phyloP scores from a whole-genome alignment of 2,113 vertebrate species.

The Rhinolophus sinicus region DNA sequence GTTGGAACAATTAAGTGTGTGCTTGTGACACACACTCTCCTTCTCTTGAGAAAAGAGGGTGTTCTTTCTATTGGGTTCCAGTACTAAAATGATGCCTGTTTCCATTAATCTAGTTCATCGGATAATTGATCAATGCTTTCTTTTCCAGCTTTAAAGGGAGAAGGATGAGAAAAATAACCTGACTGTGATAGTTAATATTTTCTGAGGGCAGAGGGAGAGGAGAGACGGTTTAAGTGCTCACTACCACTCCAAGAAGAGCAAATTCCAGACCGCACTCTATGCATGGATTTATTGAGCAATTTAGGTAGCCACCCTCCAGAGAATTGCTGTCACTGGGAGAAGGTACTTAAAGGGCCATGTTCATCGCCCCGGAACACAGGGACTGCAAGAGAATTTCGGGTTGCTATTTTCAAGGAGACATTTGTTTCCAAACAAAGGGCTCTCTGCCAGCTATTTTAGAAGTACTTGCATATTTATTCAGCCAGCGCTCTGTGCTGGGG shows the following conservation, averaged over 20 bases:
- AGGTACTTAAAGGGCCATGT: conserved; percentile 43
- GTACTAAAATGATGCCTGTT: neutral
- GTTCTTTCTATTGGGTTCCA: neutral
- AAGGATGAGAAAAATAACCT: neutral
- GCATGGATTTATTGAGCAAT: conserved; percentile 62
- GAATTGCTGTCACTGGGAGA: conserved; percentile 53
- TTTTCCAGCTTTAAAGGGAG: neutral
- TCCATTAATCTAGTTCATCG: neutral
- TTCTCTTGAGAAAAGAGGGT: neutral
- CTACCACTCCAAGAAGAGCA: conserved; percentile 18
- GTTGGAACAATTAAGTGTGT: neutral
- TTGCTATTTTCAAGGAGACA: conserved; percentile 69
- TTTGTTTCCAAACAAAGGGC: conserved; percentile 78
- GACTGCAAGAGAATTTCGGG: neutral
- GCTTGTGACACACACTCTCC: neutral
- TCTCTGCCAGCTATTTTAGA: conserved; percentile 65
- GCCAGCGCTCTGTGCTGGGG: conserved; percentile 53
- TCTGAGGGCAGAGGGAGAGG: neutral
- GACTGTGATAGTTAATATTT: neutral
- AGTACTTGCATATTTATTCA: conserved; percentile 63
- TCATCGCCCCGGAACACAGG: conserved; percentile 47
- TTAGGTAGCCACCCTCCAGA: conserved; percentile 55
- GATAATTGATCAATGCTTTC: conserved; percentile 5
- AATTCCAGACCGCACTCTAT: neutral
- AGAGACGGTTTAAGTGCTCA: neutral